These are phyloP conservation scores for Apogon hyalosoma DNA, from an alignment of 2,797 vertebrate genomes.

Conservation along the genomic window DNA sequence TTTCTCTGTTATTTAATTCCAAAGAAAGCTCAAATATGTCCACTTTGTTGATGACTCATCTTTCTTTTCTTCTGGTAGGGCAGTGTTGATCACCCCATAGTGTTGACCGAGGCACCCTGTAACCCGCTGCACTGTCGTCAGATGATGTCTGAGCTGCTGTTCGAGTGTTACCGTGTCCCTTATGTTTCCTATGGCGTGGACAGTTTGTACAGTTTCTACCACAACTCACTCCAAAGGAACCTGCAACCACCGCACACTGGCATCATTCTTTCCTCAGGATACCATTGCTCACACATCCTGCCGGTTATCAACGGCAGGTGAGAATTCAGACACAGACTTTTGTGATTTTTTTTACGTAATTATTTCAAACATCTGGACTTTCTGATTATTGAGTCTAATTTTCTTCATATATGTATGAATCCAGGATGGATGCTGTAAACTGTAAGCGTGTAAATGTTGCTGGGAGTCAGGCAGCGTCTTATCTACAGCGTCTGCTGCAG, in stretches of 20 bases:
- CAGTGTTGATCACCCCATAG: conserved; percentile 91
- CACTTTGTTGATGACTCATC: not conserved
- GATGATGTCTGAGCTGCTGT: conserved; percentile 97
- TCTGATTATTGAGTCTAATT: not conserved
- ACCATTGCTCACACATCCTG: conserved; percentile 94
- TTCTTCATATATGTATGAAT: conserved; percentile 10
- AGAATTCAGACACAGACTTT: conserved; percentile 39
- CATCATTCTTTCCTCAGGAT: conserved; percentile 92
- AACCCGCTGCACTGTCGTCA: conserved; percentile 95
- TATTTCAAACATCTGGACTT: not conserved
- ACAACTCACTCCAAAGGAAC: conserved; percentile 78
- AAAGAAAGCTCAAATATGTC: no score
- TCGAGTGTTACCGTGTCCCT: conserved; percentile 93
- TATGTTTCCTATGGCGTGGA: conserved; percentile 94
- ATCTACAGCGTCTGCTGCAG: conserved; percentile 95
- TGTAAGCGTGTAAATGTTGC: conserved; percentile 96
- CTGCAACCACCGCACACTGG: conserved; percentile 80
- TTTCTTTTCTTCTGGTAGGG: conserved; percentile 74
- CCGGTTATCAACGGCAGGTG: conserved; percentile 94
- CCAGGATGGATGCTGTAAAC: conserved; percentile 92
- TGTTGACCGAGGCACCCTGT: conserved; percentile 93
- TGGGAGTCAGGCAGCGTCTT: conserved; percentile 91
- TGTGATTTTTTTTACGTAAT: not conserved
- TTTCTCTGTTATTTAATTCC: not conserved
- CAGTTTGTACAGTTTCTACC: conserved; percentile 92